Base-by-base conservation (phyloP, 2,113 vertebrate genomes). In the Ptyas mucosa region DNA sequence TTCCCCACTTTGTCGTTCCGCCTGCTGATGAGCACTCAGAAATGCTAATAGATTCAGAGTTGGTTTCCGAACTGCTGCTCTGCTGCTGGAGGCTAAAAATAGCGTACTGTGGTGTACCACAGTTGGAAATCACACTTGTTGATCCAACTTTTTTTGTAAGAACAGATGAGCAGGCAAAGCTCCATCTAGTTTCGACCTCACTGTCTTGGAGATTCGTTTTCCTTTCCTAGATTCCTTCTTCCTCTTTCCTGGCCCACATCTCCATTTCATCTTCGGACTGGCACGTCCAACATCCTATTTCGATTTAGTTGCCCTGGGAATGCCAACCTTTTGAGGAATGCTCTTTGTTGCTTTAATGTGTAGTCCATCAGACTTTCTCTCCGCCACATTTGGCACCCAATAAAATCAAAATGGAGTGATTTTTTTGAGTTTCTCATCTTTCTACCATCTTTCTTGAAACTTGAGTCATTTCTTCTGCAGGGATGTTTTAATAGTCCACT, bases 11-110 rank as follows among this genome's bases (percentile, higher is more conserved):
- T 94, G 87, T 51, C 15, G 5, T 55, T 87, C 75, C 85, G 95
- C 9, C 26, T 88, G n/a, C 0, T 5, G 81, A 89, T 0, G 1
- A 96, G 75, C 90, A 3, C 92, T 97, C 94, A 89, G 89, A 46
- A 96, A 96, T 93, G 94, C 92, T 96, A 96, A 96, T 96, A 94
- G 92, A 96, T 95, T 96, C 96, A 24, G 85, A 94, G 90, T 90
- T 64, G 92, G 94, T 93, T 96, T 95, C 94, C 94, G 95, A 95
- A 95, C 34, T 92, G 94, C 95, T 54, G 90, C 95, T 95, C 96
- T 94, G 94, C 89, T 0, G 5, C 92, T 94, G 94, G 20, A 94
- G 0, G 20, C 97, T 97, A 97, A 95, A 96, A 97, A 96, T 96
- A 97, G 86, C 0, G 10, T 93, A 90, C 53, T 51, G 24, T 23